A percentile compares a stretch with the other conserved stretches of the same genome.
Evolutionary conservation across 1,140 invertebrate species (phyloP).

Genomic region (Lasioglossum albipes): DNA sequence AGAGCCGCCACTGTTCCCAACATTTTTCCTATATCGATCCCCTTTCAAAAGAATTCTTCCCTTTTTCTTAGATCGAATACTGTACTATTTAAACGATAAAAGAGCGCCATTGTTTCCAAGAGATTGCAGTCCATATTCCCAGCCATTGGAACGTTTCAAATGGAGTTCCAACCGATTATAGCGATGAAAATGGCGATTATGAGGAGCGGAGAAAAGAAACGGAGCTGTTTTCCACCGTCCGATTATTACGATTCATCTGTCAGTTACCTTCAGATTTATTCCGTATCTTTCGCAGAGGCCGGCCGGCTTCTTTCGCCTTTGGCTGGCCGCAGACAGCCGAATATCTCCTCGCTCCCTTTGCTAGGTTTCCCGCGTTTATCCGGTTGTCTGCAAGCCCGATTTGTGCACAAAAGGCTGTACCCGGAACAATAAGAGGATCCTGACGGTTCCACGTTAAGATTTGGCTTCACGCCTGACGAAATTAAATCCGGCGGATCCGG

Average conservation of each 20-base stretch:
- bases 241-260: conserved; percentile 34
- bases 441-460: conserved; percentile 33
- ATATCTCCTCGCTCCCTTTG: conserved; percentile 17
- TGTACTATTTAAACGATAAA: background rate
- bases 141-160: too few relatives aligned
- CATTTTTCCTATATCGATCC: too few relatives aligned
- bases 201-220: background rate
- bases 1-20: too few relatives aligned
- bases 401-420: conserved; percentile 47
- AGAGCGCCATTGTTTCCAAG: too few relatives aligned
- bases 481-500: conserved; percentile 9
- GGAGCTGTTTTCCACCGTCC: background rate
- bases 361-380: conserved; percentile 26
- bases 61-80: too few relatives aligned
- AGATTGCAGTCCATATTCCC: background rate
- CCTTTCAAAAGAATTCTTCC: too few relatives aligned
- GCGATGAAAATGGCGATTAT: conserved; percentile 15
- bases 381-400: conserved; percentile 48
- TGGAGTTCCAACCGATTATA: background rate
- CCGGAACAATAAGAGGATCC: conserved; percentile 54
- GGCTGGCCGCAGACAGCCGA: conserved; percentile 2
- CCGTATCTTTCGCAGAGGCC: conserved; percentile 9
- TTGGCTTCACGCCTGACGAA: conserved; percentile 37
- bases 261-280: conserved; percentile 37
- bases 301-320: conserved; percentile 24